Evolutionary conservation across 2,113 vertebrate species (phyloP).

Genomic region (Ramphastos sulfuratus): DNA sequence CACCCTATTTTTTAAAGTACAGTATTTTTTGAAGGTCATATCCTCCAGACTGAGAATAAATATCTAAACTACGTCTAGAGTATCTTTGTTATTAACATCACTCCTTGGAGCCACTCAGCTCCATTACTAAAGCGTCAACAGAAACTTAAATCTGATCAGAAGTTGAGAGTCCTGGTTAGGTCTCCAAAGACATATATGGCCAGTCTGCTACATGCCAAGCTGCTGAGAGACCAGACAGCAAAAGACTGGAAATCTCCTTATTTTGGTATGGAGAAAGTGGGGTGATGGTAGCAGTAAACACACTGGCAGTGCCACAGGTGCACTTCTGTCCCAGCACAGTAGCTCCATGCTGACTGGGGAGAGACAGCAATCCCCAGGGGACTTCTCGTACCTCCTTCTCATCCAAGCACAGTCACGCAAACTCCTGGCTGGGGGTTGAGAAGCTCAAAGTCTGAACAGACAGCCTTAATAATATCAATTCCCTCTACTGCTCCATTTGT

Average conservation of each 20-base stretch:
- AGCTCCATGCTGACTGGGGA: neutral
- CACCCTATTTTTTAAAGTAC: neutral
- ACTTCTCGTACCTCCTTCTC: neutral
- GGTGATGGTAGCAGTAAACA: neutral
- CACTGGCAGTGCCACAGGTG: neutral
- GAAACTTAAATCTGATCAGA: neutral
- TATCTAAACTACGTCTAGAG: neutral
- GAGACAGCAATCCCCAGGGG: too few species aligned
- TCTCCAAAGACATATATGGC: neutral
- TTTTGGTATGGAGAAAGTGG: neutral
- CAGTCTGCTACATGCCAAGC: neutral
- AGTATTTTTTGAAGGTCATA: neutral
- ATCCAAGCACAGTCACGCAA: neutral
- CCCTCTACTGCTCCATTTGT: neutral
- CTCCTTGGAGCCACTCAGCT: neutral
- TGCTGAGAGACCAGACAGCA: neutral
- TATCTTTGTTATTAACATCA: fast-evolving
- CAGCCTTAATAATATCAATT: neutral
- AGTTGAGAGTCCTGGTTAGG: neutral
- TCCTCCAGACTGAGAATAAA: neutral
- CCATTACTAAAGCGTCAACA: neutral
- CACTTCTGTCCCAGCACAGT: neutral
- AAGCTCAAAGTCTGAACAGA: neutral
- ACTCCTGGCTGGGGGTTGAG: neutral
- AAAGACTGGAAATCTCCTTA: neutral